Evolutionary conservation across 2,888 invertebrate species (phyloP).

Genomic region (Drosophila nr. perissopoda): DNA sequence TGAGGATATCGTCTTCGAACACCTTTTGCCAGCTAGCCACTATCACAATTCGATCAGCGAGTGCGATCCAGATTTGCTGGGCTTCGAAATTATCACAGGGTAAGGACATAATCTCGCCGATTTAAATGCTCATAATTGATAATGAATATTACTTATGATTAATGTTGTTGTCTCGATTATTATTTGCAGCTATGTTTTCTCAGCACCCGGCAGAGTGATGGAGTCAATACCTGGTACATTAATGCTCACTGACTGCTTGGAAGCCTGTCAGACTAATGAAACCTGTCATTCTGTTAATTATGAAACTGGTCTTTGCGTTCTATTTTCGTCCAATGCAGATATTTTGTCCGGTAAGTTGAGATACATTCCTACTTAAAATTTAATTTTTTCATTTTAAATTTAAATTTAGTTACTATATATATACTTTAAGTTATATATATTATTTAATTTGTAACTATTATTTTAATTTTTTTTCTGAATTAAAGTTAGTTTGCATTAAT

Average conservation of each 20-base stretch:
- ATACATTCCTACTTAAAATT: too few relatives aligned
- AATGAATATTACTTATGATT: not conserved
- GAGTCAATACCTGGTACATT: conserved; percentile 96
- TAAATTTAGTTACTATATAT: too few relatives aligned
- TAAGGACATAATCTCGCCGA: conserved; percentile 75
- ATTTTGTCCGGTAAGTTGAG: conserved; percentile 90
- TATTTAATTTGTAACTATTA: too few relatives aligned
- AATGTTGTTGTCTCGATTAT: not conserved
- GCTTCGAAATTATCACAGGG: conserved; percentile 96
- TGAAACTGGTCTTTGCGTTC: conserved; percentile 96
- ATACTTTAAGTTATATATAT: too few relatives aligned
- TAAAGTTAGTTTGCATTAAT: not conserved
- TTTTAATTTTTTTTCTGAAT: too few relatives aligned
- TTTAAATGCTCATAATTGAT: not conserved
- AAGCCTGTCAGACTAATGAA: conserved; percentile 96
- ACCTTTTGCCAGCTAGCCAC: conserved; percentile 34
- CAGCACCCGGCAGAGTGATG: conserved; percentile 92
- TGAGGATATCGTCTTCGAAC: conserved; percentile 37
- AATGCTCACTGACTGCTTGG: conserved; percentile 97
- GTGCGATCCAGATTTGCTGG: conserved; percentile 94
- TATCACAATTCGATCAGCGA: conserved; percentile 86
- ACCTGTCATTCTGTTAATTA: conserved; percentile 97
- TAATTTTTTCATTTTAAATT: too few relatives aligned
- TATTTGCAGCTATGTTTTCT: conserved; percentile 90
- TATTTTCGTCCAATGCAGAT: conserved; percentile 93